These are phyloP conservation scores for Bedellia somnulentella DNA, from an alignment of 2,888 invertebrate genomes.

Conservation along the genomic window DNA sequence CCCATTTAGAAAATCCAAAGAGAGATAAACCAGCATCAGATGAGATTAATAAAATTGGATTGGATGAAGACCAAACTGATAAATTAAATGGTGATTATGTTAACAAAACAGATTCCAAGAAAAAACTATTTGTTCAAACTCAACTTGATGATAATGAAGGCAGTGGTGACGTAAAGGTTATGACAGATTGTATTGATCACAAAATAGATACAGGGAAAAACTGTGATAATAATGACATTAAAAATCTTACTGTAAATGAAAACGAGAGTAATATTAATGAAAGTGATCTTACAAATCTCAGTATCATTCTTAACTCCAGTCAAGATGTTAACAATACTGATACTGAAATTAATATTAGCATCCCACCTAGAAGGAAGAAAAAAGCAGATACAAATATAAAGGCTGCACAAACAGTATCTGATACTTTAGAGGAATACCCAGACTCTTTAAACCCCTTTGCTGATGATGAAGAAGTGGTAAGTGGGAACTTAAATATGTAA, in stretches of 20 bases:
- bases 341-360: slow-evolving; percentile 27
- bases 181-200: too few relatives aligned
- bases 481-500: too few relatives aligned
- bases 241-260: slow-evolving; percentile 8
- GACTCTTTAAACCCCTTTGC: slow-evolving; percentile 83
- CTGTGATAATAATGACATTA: too few relatives aligned
- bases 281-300: slow-evolving; percentile 6
- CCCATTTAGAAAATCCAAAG: too few relatives aligned
- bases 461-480: slow-evolving; percentile 61
- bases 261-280: slow-evolving; percentile 4
- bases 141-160: slow-evolving; percentile 18
- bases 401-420: not conserved
- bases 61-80: slow-evolving; percentile 5
- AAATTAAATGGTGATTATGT: slow-evolving; percentile 12
- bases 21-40: too few relatives aligned
- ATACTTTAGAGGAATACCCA: slow-evolving; percentile 60
- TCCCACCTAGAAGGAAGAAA: slow-evolving; percentile 48
- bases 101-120: slow-evolving; percentile 12
- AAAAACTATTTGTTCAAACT: too few relatives aligned
- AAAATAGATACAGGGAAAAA: too few relatives aligned
- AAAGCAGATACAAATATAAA: slow-evolving; percentile 9
- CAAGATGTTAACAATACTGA: slow-evolving; percentile 9
- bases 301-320: not conserved
- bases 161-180: slow-evolving; percentile 13
- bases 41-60: too few relatives aligned